Conservation (phyloP, 1,140 invertebrate genomes). For the Harpegnathos saltator region DNA sequence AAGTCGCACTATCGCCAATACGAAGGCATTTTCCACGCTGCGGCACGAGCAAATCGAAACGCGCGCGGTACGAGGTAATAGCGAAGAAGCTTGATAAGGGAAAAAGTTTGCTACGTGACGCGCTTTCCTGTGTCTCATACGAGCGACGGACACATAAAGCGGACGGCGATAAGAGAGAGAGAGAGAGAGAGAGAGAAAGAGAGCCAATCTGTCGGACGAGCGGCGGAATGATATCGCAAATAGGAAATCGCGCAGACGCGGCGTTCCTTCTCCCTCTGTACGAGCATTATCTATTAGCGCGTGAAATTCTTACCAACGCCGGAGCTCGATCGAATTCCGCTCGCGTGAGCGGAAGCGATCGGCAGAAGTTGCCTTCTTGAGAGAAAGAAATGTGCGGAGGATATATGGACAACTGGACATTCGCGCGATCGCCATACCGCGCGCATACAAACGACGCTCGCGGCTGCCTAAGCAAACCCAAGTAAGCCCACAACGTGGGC, state of each 20-base stretch:
- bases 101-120: constrained; percentile 6
- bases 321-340: neutral
- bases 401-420: too few relatives aligned
- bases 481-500: neutral
- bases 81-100: constrained; percentile 20
- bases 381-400: too few relatives aligned
- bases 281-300: constrained; percentile 6
- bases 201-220: constrained; percentile 34
- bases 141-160: neutral
- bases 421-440: too few relatives aligned
- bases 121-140: constrained; percentile 19
- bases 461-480: too few relatives aligned
- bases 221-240: constrained; percentile 2
- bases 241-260: constrained; percentile 5
- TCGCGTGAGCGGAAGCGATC: constrained; percentile 3
- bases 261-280: neutral
- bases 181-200: too few relatives aligned
- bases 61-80: neutral
- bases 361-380: neutral
- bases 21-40: neutral
- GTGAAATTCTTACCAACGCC: neutral
- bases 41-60: neutral
- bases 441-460: too few relatives aligned
- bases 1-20: neutral
- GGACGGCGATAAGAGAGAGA: constrained; percentile 8